Evolutionary conservation across 1,140 invertebrate genomes (phyloP).

Genomic region (Papilio helenus): DNA sequence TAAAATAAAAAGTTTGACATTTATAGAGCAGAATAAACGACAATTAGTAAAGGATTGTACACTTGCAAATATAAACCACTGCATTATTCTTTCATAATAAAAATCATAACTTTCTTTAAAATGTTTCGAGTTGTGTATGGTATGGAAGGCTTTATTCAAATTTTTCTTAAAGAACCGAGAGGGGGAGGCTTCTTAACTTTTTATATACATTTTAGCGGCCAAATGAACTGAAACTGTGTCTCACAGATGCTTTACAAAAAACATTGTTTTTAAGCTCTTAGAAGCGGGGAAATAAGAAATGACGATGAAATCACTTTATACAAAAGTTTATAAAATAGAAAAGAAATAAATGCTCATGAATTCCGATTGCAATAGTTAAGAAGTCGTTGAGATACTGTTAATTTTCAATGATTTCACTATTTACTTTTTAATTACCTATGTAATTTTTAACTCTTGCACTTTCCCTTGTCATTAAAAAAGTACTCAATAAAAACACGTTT

Average conservation of each 20-base stretch:
- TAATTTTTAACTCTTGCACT: too few relatives aligned
- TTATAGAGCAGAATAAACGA: too few relatives aligned
- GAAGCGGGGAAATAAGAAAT: neutral
- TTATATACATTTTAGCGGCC: slow-evolving; percentile 74
- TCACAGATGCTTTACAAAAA: slow-evolving; percentile 62
- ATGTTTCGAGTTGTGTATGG: slow-evolving; percentile 30
- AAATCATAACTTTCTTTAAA: neutral
- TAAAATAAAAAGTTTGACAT: too few relatives aligned
- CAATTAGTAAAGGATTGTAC: too few relatives aligned
- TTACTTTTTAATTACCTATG: too few relatives aligned
- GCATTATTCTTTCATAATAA: too few relatives aligned
- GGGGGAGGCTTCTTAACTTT: slow-evolving; percentile 72
- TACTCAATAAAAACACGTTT: too few relatives aligned
- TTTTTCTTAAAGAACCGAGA: slow-evolving; percentile 65
- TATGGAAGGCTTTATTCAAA: slow-evolving; percentile 71
- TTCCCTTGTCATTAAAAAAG: too few relatives aligned
- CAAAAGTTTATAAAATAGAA: neutral
- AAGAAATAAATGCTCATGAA: neutral
- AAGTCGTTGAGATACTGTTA: too few relatives aligned
- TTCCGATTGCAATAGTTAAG: neutral
- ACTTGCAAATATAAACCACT: too few relatives aligned
- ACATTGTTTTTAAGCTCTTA: slow-evolving; percentile 27
- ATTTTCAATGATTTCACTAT: too few relatives aligned
- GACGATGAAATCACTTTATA: neutral
- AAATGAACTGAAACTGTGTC: slow-evolving; percentile 77